Conservation (phyloP, 2,797 vertebrate species). For the Xerus rutilus region DNA sequence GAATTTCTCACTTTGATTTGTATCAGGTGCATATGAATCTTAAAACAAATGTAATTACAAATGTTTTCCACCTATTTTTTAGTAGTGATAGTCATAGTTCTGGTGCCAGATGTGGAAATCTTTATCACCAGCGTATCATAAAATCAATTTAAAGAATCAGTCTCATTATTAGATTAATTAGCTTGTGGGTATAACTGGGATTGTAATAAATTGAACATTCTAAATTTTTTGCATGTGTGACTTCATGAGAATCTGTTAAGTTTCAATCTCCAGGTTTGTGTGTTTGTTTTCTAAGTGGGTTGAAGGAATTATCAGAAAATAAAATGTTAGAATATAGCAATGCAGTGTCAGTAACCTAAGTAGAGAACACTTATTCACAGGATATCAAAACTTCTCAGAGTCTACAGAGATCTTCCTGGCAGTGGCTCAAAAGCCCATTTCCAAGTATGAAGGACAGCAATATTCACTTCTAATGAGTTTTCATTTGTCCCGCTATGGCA, state of each 20-base stretch:
- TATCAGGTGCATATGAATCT: not conserved
- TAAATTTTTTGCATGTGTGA: not conserved
- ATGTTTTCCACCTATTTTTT: not conserved
- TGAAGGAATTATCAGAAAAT: constrained; percentile 50
- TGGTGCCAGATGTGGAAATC: not conserved
- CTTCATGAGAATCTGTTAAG: not conserved
- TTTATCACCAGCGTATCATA: not conserved
- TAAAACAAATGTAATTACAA: not conserved
- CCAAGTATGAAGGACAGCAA: constrained; percentile 64
- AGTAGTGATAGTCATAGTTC: not conserved
- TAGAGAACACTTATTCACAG: not conserved
- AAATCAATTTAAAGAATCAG: constrained; percentile 53
- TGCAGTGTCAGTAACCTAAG: not conserved
- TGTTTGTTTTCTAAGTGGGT: not conserved
- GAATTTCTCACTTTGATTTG: not conserved
- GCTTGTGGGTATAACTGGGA: not conserved
- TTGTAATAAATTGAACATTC: constrained; percentile 36
- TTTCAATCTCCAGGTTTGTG: not conserved
- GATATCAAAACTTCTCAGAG: not conserved
- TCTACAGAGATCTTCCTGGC: constrained; percentile 31
- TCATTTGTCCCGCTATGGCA: constrained; percentile 66
- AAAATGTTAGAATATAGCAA: not conserved
- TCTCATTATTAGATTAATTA: constrained; percentile 13
- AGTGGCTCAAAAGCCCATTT: constrained; percentile 57
- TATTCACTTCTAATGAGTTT: constrained; percentile 77